Conservation (phyloP, 1,140 invertebrate genomes). For the Eriocheir sinensis region DNA sequence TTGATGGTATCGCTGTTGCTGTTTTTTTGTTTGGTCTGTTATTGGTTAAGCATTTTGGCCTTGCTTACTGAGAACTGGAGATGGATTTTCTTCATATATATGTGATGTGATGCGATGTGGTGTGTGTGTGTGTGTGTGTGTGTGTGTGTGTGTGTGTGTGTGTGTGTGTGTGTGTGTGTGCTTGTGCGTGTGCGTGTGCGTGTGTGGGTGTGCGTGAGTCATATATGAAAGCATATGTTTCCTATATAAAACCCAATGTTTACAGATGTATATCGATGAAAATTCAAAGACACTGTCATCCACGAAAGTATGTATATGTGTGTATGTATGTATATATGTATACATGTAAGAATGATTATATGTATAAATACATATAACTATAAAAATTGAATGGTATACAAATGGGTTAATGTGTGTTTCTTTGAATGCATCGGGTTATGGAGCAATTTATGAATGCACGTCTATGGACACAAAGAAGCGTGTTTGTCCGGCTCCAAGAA, state of each 20-base stretch:
- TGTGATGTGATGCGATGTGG: background rate
- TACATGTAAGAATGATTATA: background rate
- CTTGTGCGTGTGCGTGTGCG: constrained; percentile 11
- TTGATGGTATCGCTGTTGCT: background rate
- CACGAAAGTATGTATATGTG: background rate
- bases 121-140: constrained; percentile 4
- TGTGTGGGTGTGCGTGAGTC: background rate
- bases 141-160: constrained; percentile 4
- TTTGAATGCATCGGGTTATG: constrained; percentile 9
- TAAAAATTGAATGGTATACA: background rate
- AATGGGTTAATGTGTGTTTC: constrained; percentile 26
- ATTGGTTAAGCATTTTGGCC: too few relatives aligned
- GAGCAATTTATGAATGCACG: background rate
- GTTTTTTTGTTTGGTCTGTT: too few relatives aligned
- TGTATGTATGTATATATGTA: background rate
- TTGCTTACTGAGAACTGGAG: too few relatives aligned
- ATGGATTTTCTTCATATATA: background rate
- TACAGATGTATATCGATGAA: background rate
- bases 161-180: background rate
- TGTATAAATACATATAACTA: constrained; percentile 28
- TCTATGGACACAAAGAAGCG: background rate
- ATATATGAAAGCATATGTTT: background rate
- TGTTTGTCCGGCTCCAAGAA: background rate
- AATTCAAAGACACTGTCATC: too few relatives aligned
- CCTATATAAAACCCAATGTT: background rate